A percentile compares a stretch with the other conserved stretches of the same genome.
Evolutionary conservation across 2,888 invertebrate species (phyloP).

Genomic region (Aspidiotus destructor): DNA sequence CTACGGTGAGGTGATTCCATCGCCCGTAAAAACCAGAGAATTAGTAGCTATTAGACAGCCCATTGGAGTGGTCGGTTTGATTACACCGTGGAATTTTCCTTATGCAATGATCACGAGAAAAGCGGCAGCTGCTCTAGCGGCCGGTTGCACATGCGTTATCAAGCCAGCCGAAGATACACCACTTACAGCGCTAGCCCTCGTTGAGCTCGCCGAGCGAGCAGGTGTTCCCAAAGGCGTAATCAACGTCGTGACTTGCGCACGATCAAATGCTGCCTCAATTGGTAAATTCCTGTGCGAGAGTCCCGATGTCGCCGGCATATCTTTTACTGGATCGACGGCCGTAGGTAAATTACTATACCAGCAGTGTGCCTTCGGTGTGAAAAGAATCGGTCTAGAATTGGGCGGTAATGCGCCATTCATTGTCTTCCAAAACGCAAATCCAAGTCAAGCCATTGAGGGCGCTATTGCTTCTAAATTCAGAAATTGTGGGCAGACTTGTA

Average conservation of each 20-base stretch:
- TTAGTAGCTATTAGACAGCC: conserved; percentile 71
- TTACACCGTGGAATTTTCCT: conserved; percentile 94
- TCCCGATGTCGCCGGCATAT: conserved; percentile 72
- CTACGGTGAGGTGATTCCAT: conserved; percentile 58
- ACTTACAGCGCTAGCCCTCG: conserved; percentile 78
- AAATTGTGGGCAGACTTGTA: conserved; percentile 93
- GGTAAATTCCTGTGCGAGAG: conserved; percentile 80
- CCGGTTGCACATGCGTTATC: conserved; percentile 86
- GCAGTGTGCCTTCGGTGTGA: conserved; percentile 77
- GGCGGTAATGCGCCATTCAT: conserved; percentile 99
- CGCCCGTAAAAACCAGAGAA: conserved; percentile 63
- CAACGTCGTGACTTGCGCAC: conserved; percentile 75
- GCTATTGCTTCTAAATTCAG: conserved; percentile 89
- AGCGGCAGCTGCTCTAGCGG: conserved; percentile 85
- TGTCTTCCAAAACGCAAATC: conserved; percentile 83
- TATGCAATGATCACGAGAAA: conserved; percentile 97
- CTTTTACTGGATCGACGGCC: conserved; percentile 83
- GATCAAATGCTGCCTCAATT: conserved; percentile 63
- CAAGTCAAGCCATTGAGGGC: conserved; percentile 73
- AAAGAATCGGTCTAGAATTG: conserved; percentile 82
- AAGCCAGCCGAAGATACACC: conserved; percentile 98
- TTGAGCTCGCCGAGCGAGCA: conserved; percentile 74
- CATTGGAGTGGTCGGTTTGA: conserved; percentile 85
- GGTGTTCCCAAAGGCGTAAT: conserved; percentile 90
- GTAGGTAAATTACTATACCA: conserved; percentile 82